Evolutionary conservation across 2,888 invertebrate species (phyloP).

Genomic region (Parochlus steinenii): DNA sequence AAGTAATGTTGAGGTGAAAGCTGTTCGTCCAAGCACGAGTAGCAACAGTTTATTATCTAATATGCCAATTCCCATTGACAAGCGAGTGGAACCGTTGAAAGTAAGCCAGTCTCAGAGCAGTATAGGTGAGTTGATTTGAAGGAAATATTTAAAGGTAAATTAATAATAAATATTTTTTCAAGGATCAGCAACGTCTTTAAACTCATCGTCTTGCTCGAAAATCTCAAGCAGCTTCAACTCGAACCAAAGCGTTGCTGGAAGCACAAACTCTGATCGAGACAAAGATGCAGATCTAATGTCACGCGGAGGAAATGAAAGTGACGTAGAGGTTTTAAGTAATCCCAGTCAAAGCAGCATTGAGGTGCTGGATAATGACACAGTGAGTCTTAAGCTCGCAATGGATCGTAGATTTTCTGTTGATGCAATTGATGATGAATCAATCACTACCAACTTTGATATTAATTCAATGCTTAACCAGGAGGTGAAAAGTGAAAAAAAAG

Average conservation of each 20-base stretch:
- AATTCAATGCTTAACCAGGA: too few species aligned
- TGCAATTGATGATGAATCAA: constrained; percentile 30
- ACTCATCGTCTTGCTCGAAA: constrained; percentile 30
- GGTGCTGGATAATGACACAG: constrained; percentile 34
- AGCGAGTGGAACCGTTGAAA: neutral
- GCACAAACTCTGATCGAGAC: constrained; percentile 25
- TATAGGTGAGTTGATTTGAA: constrained; percentile 3
- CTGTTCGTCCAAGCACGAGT: too few species aligned
- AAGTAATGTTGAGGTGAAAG: too few species aligned
- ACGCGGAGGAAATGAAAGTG: constrained; percentile 40
- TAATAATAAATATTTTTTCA: constrained; percentile 13
- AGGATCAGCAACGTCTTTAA: constrained; percentile 32
- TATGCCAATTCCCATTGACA: too few species aligned
- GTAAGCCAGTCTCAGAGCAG: constrained; percentile 8
- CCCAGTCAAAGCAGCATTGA: constrained; percentile 56
- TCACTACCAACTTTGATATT: neutral
- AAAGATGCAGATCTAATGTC: constrained; percentile 19
- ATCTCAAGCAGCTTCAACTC: constrained; percentile 29
- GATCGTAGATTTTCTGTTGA: constrained; percentile 32
- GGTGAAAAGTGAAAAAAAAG: too few species aligned
- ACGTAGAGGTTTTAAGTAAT: constrained; percentile 51
- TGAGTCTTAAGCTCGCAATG: constrained; percentile 30
- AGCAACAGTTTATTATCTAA: too few species aligned
- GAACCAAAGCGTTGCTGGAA: constrained; percentile 29
- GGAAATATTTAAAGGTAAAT: too few species aligned